Evolutionary conservation across 2,113 vertebrate genomes (phyloP), one percentile per base, ranked within the genome.

Genomic region (Anseranas semipalmata): DNA sequence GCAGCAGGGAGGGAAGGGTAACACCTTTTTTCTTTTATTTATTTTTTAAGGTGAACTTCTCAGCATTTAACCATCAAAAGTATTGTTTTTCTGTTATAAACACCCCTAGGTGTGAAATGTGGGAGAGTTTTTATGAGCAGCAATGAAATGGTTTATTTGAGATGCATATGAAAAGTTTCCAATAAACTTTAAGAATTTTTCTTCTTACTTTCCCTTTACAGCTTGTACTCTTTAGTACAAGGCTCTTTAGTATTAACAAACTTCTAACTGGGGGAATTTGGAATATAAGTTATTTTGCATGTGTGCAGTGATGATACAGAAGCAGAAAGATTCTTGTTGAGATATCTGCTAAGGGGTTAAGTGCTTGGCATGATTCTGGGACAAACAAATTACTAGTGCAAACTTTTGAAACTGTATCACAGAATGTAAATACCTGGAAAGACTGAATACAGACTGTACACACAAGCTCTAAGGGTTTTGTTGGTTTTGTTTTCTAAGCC

Each of bases 101-200:
- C 21, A 55, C 3, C 2, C 8, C 7, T 48, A 39, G 8, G 16
- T 48, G 30, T 76, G 24, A 66, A 45, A 35, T 87, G 6, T 39
- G 62, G 7, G 10, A 83, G 15, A 41, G 4, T 2, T 39, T 93
- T 84, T n/a, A 7, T 43, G 5, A 93, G 56, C 12, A 77, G 22
- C 56, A 71, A 35, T 27, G 6, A 63, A 58, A 55, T 58, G 1
- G 6, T 5, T 66, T 70, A 10, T 59, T 94, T 91, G 72, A 80
- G n/a, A 52, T 75, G 25, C 35, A 84, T 50, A 63, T 39, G 9
- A 83, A 48, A 70, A 30, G 5, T 35, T 74, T 67, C 12, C 9
- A 55, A 21, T 12, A 39, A 39, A 10, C 0, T 1, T 58, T 37
- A 91, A 68, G 4, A 9, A 1, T 4, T 6, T 2, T 2, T 25